These are phyloP conservation scores for Boleophthalmus pectinirostris DNA, from an alignment of 2,113 vertebrate species.

Conservation along the genomic window DNA sequence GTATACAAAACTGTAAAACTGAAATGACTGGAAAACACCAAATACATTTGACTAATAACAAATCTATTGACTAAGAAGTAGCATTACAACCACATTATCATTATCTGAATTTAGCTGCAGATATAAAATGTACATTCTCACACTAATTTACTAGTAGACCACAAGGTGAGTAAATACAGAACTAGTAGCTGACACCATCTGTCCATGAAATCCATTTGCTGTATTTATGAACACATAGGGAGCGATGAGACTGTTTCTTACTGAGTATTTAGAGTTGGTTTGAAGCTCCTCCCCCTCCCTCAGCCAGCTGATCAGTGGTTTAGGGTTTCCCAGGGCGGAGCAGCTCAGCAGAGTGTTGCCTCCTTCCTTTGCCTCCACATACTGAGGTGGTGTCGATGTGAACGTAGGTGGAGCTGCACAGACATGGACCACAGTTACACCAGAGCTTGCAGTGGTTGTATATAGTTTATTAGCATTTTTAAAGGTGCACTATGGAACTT, in stretches of 20 bases:
- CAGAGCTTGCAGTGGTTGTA: background rate
- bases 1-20: background rate
- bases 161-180: background rate
- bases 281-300: slow-evolving; percentile 88
- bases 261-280: slow-evolving; percentile 89
- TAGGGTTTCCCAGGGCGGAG: slow-evolving; percentile 95
- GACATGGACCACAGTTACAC: slow-evolving; percentile 4
- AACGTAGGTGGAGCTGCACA: slow-evolving; percentile 93
- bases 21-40: background rate
- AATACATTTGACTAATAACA: no score
- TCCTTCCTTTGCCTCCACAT: slow-evolving; percentile 96
- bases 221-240: slow-evolving; percentile 31
- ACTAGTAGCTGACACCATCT: slow-evolving; percentile 42
- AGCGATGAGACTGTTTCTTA: slow-evolving; percentile 54
- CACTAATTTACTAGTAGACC: background rate
- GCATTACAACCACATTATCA: background rate
- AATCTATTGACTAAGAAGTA: background rate
- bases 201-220: slow-evolving; percentile 37
- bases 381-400: slow-evolving; percentile 93
- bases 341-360: slow-evolving; percentile 90
- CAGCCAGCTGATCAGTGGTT: slow-evolving; percentile 96
- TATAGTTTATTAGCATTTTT: background rate
- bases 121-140: background rate
- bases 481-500: no score
- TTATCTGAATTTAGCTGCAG: background rate